phyloP scores from a whole-genome alignment of 2,113 vertebrate genomes.

The Alaudala cheleensis region DNA sequence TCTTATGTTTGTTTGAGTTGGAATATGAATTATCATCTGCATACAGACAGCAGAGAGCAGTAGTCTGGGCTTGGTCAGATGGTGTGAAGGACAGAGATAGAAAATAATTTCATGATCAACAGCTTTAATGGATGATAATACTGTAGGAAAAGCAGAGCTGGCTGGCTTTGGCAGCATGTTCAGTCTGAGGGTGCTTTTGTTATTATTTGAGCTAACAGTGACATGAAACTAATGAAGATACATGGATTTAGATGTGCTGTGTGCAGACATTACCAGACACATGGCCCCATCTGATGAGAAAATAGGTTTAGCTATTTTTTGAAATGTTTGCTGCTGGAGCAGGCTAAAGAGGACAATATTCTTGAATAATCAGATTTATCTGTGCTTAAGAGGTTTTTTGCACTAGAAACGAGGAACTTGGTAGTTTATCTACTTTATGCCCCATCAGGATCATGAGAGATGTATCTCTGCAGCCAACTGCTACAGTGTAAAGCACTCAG shows the following conservation, averaged over 20 bases:
- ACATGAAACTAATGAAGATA: neutral
- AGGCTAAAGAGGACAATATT: neutral
- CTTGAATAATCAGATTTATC: neutral
- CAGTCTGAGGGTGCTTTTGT: neutral
- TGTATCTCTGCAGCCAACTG: neutral
- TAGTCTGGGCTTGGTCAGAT: neutral
- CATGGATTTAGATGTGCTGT: neutral
- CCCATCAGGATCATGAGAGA: neutral
- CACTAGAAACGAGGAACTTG: neutral
- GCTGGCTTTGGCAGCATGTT: neutral
- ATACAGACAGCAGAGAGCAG: neutral
- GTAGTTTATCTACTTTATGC: neutral
- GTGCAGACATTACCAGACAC: neutral
- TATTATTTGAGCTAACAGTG: neutral
- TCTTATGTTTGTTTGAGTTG: neutral
- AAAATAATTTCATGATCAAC: neutral
- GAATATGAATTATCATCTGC: neutral
- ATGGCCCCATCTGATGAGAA: neutral
- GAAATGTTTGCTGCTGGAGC: neutral
- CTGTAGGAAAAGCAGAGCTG: neutral
- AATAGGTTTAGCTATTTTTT: neutral
- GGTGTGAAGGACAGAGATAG: neutral
- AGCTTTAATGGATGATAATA: neutral
- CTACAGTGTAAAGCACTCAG: neutral
- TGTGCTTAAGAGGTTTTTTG: neutral